Percentiles rank a stretch among this genome's conserved stretches.
phyloP scores from a whole-genome alignment of 1,140 invertebrate genomes.

The Anoplophora glabripennis region DNA sequence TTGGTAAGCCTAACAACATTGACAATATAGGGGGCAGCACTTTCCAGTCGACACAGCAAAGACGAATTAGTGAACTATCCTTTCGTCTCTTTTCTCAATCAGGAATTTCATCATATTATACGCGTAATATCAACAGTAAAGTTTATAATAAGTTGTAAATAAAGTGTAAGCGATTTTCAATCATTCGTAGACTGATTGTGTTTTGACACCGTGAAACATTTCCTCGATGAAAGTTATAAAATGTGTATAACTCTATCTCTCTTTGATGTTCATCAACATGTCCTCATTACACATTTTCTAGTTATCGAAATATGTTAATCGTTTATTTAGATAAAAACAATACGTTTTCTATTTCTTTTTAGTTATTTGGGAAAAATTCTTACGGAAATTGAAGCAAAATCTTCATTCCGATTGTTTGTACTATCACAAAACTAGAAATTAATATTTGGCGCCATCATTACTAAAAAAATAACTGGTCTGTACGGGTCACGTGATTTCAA shows the following conservation, averaged over 20 bases:
- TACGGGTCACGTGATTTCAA: conserved; percentile 54
- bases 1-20: conserved; percentile 62
- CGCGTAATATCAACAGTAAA: background rate
- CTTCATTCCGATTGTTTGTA: no score
- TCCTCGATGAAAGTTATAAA: conserved; percentile 16
- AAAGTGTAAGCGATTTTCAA: conserved; percentile 1
- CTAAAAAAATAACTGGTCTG: conserved; percentile 50
- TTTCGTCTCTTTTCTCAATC: background rate
- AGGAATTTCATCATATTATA: conserved; percentile 14
- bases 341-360: no score
- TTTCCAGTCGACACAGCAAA: conserved; percentile 32
- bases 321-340: no score
- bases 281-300: no score
- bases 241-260: conserved; percentile 21
- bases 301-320: no score
- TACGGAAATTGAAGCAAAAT: no score
- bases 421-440: conserved; percentile 32
- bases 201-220: background rate
- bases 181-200: background rate
- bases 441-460: conserved; percentile 62
- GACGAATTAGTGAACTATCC: no score
- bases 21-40: conserved; percentile 66
- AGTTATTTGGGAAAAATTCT: no score
- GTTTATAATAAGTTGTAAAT: background rate
- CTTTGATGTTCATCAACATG: conserved; percentile 53